phyloP scores from a whole-genome alignment of 2,113 vertebrate genomes.

The Boleophthalmus pectinirostris region DNA sequence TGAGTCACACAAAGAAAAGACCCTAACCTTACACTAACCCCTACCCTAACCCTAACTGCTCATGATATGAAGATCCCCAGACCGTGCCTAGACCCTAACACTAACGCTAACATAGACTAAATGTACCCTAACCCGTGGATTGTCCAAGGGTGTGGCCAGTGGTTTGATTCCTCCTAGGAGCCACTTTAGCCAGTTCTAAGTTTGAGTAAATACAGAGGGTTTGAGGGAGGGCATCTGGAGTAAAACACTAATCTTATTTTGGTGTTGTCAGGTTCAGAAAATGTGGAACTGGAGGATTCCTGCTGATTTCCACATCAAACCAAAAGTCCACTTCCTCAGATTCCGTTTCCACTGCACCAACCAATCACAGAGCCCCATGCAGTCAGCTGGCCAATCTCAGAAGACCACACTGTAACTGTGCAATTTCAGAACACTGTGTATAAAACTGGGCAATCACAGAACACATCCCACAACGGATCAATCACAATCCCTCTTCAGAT shows the following conservation, averaged over 20 bases:
- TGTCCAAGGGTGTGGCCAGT: no score
- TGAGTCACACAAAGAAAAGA: constrained; percentile 19
- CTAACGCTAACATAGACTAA: no score
- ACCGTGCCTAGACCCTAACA: no score
- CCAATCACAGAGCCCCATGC: constrained; percentile 43
- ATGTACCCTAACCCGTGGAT: no score
- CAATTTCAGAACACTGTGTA: neutral
- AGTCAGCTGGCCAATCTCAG: neutral
- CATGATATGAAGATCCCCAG: no score
- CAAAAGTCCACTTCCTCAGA: constrained; percentile 73
- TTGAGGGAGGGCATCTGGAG: neutral
- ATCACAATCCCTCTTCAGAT: neutral
- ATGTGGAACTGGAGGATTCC: constrained; percentile 85
- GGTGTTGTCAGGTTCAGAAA: constrained; percentile 75
- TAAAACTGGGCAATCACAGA: neutral
- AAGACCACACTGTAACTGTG: neutral
- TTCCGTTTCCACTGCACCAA: constrained; percentile 76
- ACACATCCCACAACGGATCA: neutral
- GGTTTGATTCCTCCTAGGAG: no score
- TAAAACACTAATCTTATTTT: neutral
- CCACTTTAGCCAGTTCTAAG: no score
- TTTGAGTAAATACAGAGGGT: neutral
- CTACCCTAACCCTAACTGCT: no score
- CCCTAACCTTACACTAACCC: no score
- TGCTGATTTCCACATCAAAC: constrained; percentile 82